A percentile compares a stretch with the other conserved stretches of the same genome.
These are phyloP conservation scores for Caenorhabditis macrosperma DNA, from an alignment of 2,888 invertebrate species.

Conservation along the genomic window DNA sequence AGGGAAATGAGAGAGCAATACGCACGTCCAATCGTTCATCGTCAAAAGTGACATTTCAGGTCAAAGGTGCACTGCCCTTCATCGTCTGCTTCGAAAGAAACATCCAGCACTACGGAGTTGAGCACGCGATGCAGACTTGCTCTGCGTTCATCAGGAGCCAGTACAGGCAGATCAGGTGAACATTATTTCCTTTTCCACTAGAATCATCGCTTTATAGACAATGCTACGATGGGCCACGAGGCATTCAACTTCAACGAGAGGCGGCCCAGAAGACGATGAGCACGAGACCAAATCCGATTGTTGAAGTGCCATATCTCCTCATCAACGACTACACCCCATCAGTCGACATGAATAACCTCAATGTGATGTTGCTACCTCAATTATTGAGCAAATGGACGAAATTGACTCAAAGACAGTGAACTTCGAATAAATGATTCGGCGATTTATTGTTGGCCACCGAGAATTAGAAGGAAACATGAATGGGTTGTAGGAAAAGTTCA, in stretches of 20 bases:
- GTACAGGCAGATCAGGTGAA: conserved; percentile 75
- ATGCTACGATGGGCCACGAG: conserved; percentile 76
- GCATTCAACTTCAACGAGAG: conserved; percentile 75
- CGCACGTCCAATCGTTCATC: not conserved
- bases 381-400: conserved; percentile 77
- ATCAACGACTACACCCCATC: conserved; percentile 79
- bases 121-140: conserved; percentile 75
- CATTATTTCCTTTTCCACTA: not conserved
- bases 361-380: conserved; percentile 75
- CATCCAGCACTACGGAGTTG: conserved; percentile 69
- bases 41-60: conserved; percentile 54
- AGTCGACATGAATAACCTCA: conserved; percentile 76
- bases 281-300: conserved; percentile 75
- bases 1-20: not conserved
- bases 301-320: conserved; percentile 79
- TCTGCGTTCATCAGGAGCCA: conserved; percentile 75
- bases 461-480: not conserved
- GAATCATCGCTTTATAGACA: conserved; percentile 61
- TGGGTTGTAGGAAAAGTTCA: not conserved
- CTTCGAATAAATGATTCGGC: conserved; percentile 11
- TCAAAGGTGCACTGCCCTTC: conserved; percentile 74
- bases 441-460: conserved; percentile 1
- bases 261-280: conserved; percentile 78
- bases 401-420: conserved; percentile 45
- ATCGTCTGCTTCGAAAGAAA: conserved; percentile 73